Base-by-base conservation (phyloP, 1,140 invertebrate species). In the Pararge aegeria region DNA sequence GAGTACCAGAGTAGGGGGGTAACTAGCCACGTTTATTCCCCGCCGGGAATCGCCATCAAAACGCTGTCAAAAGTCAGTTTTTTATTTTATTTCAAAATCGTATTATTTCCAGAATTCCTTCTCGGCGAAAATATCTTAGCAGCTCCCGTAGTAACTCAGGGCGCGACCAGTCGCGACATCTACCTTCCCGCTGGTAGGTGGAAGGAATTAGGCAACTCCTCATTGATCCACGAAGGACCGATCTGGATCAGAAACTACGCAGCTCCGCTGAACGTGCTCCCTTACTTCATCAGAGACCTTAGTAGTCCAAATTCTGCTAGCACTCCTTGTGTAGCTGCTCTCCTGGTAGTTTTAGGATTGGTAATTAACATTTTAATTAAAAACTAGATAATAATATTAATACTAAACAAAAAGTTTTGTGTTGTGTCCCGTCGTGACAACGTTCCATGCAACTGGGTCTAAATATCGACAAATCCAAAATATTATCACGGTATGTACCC, bases 81-180 rank as follows among this genome's bases (percentile, higher is more conserved):
- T 5, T 37, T 37, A 37, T 37, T 10, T 5, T 37, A 3, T 12
- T 13, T 37, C 34, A 2, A 12, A 37, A 2, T 3, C 34, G 0
- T 51, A 27, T 21, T 27, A 27, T 21, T 90, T 87, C 1, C 83
- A 96, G 95, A 97, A 83, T 98, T 94, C 78, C 80, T 98, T 1
- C 84, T 97, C 2, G 96, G 97, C 5, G 93, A 96, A 68, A 90
- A 93, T 18, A 92, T 96, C 18, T 85, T 98, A 5, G 94, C 96
- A 0, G 96, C 96, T 0, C 97, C 97, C 0, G 92, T 98, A 1
- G 62, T 97, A n/a, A 88, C 92, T 21, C 83, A 94, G 75, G 93
- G 93, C 0, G 92, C 92, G 2, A 71, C 69, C 0, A 73, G 71
- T 10, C 89, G 96, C 5, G 92, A 97, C 69, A 92, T 97, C 38